Evolutionary conservation across 2,113 vertebrate genomes (phyloP).

Genomic region (Lethenteron reissneri): DNA sequence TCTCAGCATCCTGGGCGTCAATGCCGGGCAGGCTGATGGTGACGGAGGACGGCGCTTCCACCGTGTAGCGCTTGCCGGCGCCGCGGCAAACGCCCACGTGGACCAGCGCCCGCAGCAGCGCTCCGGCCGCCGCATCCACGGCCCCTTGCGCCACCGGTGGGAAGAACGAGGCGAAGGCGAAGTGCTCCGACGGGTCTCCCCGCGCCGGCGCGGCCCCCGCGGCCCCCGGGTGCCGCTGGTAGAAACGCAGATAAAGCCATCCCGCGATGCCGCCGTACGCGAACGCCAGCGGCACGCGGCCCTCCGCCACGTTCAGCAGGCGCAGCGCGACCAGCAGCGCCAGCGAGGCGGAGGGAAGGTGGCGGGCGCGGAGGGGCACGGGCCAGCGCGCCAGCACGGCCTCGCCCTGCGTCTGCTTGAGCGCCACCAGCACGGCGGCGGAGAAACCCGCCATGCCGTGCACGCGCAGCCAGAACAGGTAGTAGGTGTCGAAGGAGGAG

Average conservation of each 20-base stretch:
- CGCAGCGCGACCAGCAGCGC: slow-evolving; percentile 35
- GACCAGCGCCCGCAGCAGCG: slow-evolving; percentile 59
- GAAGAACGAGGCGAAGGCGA: slow-evolving; percentile 90
- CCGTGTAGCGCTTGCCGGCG: slow-evolving; percentile 85
- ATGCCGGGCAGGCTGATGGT: slow-evolving; percentile 91
- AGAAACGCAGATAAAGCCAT: slow-evolving; percentile 93
- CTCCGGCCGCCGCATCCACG: slow-evolving; percentile 52
- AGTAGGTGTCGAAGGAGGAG: slow-evolving; percentile 46
- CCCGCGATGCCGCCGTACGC: slow-evolving; percentile 61
- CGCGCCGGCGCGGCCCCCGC: slow-evolving; percentile 39
- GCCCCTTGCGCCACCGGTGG: slow-evolving; percentile 65
- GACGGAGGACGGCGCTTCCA: slow-evolving; percentile 83
- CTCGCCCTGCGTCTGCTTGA: slow-evolving; percentile 90
- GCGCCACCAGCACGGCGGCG: slow-evolving; percentile 66
- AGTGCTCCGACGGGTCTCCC: slow-evolving; percentile 96
- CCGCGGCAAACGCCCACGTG: slow-evolving; percentile 73
- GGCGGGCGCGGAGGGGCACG: slow-evolving; percentile 53
- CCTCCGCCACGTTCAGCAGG: slow-evolving; percentile 39
- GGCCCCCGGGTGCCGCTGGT: slow-evolving; percentile 45
- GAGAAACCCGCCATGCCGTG: slow-evolving; percentile 57
- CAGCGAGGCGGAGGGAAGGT: slow-evolving; percentile 53
- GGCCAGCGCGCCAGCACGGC: slow-evolving; percentile 61
- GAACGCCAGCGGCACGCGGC: slow-evolving; percentile 41
- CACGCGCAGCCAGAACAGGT: slow-evolving; percentile 52
- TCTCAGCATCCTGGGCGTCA: slow-evolving; percentile 80